Evolutionary conservation across 2,113 vertebrate species (phyloP).

Genomic region (Pangasianodon gigas): DNA sequence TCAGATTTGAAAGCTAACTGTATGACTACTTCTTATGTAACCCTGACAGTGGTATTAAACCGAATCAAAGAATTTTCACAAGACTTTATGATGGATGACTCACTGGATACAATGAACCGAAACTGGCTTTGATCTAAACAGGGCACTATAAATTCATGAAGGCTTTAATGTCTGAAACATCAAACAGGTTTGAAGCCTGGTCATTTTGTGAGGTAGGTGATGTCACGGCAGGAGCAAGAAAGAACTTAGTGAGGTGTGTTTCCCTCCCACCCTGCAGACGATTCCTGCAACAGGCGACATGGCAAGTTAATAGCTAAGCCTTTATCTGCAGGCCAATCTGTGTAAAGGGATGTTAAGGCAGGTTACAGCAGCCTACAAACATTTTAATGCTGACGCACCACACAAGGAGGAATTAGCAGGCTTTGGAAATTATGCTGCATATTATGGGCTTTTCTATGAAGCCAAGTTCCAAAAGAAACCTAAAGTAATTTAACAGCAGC

Average conservation of each 20-base stretch:
- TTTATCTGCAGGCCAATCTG: conserved; percentile 43
- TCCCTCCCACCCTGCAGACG: conserved; percentile 34
- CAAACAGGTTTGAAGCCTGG: conserved; percentile 30
- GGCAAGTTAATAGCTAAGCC: conserved; percentile 48
- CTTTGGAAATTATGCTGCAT: background rate
- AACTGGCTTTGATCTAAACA: conserved; percentile 40
- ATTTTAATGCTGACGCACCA: conserved; percentile 26
- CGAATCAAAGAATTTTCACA: conserved; percentile 15
- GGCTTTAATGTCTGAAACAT: conserved; percentile 37
- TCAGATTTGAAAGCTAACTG: background rate
- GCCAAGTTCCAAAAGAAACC: background rate
- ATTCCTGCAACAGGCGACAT: conserved; percentile 28
- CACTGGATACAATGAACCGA: conserved; percentile 23
- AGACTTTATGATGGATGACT: background rate
- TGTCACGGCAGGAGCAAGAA: conserved; percentile 29
- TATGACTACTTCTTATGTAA: background rate
- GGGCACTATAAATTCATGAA: conserved; percentile 23
- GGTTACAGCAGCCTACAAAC: conserved; percentile 35
- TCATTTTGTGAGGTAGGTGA: conserved; percentile 10
- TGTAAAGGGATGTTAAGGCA: conserved; percentile 41
- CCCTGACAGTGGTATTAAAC: background rate
- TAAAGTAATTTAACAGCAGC: background rate
- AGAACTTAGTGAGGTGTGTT: conserved; percentile 24
- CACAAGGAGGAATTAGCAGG: background rate
- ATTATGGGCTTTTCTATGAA: background rate